Conservation (phyloP, 2,797 vertebrate species). For the Enteromius viviparus region DNA sequence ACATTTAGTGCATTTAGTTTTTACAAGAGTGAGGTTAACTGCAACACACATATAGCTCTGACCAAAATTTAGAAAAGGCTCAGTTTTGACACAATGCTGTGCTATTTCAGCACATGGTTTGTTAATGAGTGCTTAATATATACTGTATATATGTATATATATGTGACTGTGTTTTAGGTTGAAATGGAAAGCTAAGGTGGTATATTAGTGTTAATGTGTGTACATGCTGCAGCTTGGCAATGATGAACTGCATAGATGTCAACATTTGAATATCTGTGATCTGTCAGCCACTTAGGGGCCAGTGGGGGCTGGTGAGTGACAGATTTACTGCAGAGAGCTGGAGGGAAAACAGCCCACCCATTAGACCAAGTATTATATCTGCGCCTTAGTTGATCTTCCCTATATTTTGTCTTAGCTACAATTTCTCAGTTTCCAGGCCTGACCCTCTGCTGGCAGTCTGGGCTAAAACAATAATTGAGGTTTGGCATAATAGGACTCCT, state of each 20-base stretch:
- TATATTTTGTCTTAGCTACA: background rate
- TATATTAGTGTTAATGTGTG: constrained; percentile 25
- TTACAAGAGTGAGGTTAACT: background rate
- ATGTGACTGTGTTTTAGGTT: background rate
- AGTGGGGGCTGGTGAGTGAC: constrained; percentile 50
- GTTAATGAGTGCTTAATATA: background rate
- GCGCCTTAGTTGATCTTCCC: background rate
- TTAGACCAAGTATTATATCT: background rate
- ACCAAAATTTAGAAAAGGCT: background rate
- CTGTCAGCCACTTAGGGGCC: constrained; percentile 42
- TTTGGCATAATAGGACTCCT: background rate
- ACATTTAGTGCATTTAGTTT: background rate
- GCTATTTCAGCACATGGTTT: constrained; percentile 1
- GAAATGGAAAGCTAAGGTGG: background rate
- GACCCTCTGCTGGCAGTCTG: background rate
- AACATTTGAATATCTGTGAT: constrained; percentile 43
- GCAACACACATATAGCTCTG: background rate
- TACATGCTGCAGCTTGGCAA: constrained; percentile 18
- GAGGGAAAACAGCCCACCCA: constrained; percentile 28
- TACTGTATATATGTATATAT: too few relatives aligned
- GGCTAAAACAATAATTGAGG: constrained; percentile 27
- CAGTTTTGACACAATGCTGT: background rate
- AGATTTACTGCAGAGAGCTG: constrained; percentile 40
- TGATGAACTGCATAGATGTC: constrained; percentile 51
- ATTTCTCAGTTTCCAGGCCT: background rate